These are phyloP conservation scores for Drosophila sordidula DNA, from an alignment of 2,888 invertebrate genomes.

Conservation along the genomic window DNA sequence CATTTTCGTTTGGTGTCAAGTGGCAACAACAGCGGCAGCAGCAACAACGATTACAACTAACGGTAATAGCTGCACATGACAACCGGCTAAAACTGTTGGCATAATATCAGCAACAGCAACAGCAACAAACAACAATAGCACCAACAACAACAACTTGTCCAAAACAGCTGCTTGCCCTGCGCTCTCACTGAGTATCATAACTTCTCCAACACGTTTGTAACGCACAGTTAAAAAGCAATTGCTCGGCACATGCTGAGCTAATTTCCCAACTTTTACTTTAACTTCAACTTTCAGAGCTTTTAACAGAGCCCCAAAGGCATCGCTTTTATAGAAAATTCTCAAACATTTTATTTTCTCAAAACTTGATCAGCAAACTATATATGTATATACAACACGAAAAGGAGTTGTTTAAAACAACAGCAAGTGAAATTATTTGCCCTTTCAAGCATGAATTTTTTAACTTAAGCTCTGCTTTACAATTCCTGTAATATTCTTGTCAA, in stretches of 20 bases:
- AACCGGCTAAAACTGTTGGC: conserved; percentile 71
- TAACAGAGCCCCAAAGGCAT: not conserved
- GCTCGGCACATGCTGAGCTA: not conserved
- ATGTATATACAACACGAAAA: not conserved
- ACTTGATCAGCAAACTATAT: not conserved
- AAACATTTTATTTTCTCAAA: not conserved
- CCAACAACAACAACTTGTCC: conserved; percentile 45
- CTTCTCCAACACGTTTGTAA: conserved; percentile 23
- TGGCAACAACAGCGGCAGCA: conserved; percentile 52
- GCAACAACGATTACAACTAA: conserved; percentile 59
- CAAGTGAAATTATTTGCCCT: no score
- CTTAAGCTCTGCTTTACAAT: no score
- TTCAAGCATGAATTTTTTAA: no score
- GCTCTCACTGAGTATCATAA: conserved; percentile 6
- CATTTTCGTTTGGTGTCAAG: conserved; percentile 81
- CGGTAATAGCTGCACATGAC: conserved; percentile 78
- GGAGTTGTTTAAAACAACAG: not conserved
- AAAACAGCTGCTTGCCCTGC: conserved; percentile 46
- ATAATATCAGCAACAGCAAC: conserved; percentile 44
- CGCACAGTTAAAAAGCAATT: not conserved
- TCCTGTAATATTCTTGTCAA: not conserved
- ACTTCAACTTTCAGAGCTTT: not conserved
- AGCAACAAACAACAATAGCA: conserved; percentile 12
- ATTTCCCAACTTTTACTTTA: not conserved
- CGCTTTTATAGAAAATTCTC: not conserved